A percentile compares a stretch with the other conserved stretches of the same genome.
Conservation (phyloP, 2,888 invertebrate species). For the Alitta virens region DNA sequence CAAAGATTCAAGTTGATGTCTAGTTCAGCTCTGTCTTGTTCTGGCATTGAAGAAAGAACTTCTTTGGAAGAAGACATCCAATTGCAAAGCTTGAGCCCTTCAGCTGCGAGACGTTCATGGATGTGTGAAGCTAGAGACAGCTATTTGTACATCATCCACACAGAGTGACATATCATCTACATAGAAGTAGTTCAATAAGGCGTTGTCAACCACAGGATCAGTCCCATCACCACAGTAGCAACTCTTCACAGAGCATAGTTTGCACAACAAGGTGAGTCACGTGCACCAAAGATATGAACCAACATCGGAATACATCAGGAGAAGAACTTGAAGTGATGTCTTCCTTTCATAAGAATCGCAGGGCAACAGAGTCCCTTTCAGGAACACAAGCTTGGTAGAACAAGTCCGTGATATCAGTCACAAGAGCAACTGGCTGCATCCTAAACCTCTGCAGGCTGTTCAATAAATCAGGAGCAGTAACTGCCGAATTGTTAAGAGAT, state of each 20-base stretch:
- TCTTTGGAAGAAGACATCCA: not conserved
- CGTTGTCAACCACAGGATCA: not conserved
- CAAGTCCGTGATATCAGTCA: not conserved
- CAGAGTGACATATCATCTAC: constrained; percentile 3
- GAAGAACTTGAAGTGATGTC: too few species aligned
- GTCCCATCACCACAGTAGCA: not conserved
- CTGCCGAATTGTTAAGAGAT: not conserved
- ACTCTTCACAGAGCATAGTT: constrained; percentile 1
- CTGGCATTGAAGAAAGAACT: constrained; percentile 2
- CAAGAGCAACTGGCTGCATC: not conserved
- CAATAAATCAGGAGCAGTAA: constrained; percentile 5
- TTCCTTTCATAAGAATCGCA: constrained; percentile 3
- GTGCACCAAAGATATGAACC: constrained; percentile 8
- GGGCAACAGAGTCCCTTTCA: not conserved
- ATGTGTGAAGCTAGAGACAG: not conserved
- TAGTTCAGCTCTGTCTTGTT: not conserved
- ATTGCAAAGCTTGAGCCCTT: constrained; percentile 1
- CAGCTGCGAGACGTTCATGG: not conserved
- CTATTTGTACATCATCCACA: not conserved
- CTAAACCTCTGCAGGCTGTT: constrained; percentile 7
- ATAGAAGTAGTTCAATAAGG: constrained; percentile 10
- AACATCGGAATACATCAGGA: not conserved
- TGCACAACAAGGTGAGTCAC: constrained; percentile 1
- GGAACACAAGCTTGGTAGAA: not conserved
- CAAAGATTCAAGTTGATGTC: not conserved